Evolutionary conservation across 2,113 vertebrate species (phyloP).

Genomic region (Megaceryle torquata): DNA sequence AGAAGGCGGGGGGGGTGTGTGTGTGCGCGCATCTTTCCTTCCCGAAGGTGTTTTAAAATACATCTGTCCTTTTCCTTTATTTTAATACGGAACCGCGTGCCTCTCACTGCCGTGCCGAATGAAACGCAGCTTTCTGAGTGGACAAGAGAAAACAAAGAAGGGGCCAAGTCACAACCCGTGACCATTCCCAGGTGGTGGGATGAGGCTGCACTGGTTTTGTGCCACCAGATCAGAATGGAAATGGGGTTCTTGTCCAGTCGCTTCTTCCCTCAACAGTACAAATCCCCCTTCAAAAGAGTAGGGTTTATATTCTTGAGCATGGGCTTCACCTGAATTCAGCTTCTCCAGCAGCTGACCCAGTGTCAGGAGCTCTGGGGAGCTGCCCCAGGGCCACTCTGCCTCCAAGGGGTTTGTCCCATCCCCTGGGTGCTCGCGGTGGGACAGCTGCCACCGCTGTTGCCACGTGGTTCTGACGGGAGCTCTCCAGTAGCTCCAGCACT

Average conservation of each 20-base stretch:
- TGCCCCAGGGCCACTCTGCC: not conserved
- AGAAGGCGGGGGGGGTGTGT: not conserved
- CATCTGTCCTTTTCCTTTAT: not conserved
- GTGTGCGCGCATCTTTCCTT: not conserved
- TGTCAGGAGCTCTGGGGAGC: not conserved
- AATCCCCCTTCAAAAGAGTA: not conserved
- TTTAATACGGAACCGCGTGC: not conserved
- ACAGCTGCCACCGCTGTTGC: not conserved
- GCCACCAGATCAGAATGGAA: not conserved
- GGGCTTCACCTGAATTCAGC: not conserved
- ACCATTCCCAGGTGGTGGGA: not conserved
- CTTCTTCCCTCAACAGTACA: not conserved
- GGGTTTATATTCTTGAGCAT: not conserved
- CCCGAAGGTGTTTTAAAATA: slow-evolving; percentile 14
- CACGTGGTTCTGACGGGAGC: too few species aligned
- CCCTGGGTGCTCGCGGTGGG: not conserved
- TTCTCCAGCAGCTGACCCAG: not conserved
- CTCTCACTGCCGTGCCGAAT: not conserved
- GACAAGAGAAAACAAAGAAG: not conserved
- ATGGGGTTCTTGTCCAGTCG: accelerated
- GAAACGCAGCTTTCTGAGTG: not conserved
- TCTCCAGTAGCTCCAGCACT: too few species aligned
- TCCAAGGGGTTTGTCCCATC: not conserved
- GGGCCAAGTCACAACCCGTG: accelerated
- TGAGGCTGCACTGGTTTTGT: not conserved